Base-by-base conservation (phyloP, 2,113 vertebrate species). In the Takifugu bimaculatus region DNA sequence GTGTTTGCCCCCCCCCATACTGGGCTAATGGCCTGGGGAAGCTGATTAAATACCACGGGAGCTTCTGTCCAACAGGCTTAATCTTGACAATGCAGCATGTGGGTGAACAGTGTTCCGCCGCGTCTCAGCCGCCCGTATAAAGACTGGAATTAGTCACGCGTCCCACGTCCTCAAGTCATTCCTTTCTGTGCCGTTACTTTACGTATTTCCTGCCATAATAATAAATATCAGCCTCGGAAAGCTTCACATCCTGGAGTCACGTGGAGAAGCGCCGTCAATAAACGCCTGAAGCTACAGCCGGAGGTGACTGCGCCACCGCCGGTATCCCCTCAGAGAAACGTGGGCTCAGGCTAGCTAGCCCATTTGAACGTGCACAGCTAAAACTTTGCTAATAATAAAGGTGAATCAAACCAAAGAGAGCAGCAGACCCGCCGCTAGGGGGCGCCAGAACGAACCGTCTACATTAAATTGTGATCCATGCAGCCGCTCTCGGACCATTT, bases 31-130 rank as follows among this genome's bases (percentile, higher is more conserved):
- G 79, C 74, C 81, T 74, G 72, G 68, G 74, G 88, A 88, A 74
- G 75, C 83, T 86, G 81, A 87, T 89, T 85, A 87, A 86, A 85
- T 85, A 86, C 68, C 81, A 74, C 4, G 57, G 74, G 81, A 79
- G 68, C 56, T 64, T 67, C 68, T 73, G 81, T 80, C 85, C 80
- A 84, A 78, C 77, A 77, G 65, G 75, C 74, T 84, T 79, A 80
- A 84, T 84, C 78, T 63, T 70, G 80, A 73, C 80, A 73, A 75
- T 80, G 75, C 75, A 80, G 57, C 72, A 65, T 63, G 86, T 90
- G 81, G 82, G 87, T 63, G 77, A 77, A 57, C 55, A 74, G 54
- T 72, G 77, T 79, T 70, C 81, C 68, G 56, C 63, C 53, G 75
- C 48, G 56, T 89, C 79, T 82, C 87, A 87, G 87, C 65, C 68